phyloP scores from a whole-genome alignment of 2,113 vertebrate species.

The Otolemur garnettii region DNA sequence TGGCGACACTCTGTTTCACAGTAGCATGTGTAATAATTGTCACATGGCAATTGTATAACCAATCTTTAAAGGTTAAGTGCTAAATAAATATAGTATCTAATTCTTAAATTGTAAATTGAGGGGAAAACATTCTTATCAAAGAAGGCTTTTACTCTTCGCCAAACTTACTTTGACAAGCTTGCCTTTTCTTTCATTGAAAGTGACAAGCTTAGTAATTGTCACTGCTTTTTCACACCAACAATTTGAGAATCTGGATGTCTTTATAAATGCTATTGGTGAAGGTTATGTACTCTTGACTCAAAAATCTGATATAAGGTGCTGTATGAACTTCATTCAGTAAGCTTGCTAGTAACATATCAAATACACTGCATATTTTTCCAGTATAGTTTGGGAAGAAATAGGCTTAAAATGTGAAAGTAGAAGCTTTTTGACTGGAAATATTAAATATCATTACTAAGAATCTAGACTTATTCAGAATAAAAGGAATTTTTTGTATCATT shows the following conservation, averaged over 20 bases:
- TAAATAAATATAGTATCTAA: conserved; percentile 64
- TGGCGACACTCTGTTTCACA: not conserved
- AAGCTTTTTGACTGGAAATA: conserved; percentile 51
- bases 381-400: conserved; percentile 40
- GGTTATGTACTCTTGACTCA: conserved; percentile 46
- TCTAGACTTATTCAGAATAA: conserved; percentile 64
- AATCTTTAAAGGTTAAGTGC: conserved; percentile 53
- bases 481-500: conserved; percentile 60
- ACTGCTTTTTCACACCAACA: conserved; percentile 53
- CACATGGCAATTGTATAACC: conserved; percentile 1
- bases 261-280: conserved; percentile 61
- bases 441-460: conserved; percentile 60
- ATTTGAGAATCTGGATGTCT: conserved; percentile 58
- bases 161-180: conserved; percentile 34
- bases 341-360: conserved; percentile 46
- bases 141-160: conserved; percentile 6
- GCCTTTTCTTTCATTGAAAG: conserved; percentile 59
- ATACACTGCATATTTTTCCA: conserved; percentile 32
- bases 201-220: conserved; percentile 56
- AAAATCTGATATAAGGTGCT: conserved; percentile 40
- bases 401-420: conserved; percentile 60
- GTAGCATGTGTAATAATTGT: conserved; percentile 35
- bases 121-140: conserved; percentile 53
- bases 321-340: conserved; percentile 30
- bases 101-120: conserved; percentile 61